Evolutionary conservation across 2,797 vertebrate species (phyloP).

Genomic region (Onychomys leucogaster): DNA sequence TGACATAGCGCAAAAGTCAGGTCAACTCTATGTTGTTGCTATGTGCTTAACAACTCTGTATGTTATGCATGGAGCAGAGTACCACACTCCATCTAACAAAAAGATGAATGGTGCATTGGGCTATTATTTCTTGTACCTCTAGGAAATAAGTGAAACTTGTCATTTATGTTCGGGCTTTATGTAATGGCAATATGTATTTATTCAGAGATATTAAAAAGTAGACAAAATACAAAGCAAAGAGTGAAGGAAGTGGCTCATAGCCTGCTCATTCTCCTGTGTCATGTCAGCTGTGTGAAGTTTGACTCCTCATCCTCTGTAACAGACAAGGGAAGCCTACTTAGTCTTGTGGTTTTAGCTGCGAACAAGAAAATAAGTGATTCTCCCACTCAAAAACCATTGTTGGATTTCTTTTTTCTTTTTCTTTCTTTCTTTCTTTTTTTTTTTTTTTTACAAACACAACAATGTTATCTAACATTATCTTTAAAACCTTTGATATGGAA

Average conservation of each 20-base stretch:
- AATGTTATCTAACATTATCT: not conserved
- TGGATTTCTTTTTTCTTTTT: not conserved
- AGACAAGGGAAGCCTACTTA: not conserved
- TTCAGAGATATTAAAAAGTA: not conserved
- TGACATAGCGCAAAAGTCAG: not conserved
- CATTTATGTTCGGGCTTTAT: constrained; percentile 3
- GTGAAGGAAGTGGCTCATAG: not conserved
- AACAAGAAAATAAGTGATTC: not conserved
- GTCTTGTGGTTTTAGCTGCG: not conserved
- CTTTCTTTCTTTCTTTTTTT: too few species aligned
- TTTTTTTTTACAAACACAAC: not conserved
- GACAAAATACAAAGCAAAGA: constrained; percentile 28
- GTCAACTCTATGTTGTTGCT: not conserved
- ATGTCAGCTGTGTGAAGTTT: not conserved
- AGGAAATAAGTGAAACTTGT: constrained; percentile 9
- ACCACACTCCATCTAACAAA: not conserved
- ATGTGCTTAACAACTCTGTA: not conserved
- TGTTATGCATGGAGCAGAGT: not conserved
- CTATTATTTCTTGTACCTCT: not conserved
- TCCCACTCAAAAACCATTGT: not conserved
- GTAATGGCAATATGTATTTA: not conserved
- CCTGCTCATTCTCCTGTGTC: not conserved
- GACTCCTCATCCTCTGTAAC: not conserved
- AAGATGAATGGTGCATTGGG: not conserved
- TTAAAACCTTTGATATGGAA: not conserved